Evolutionary conservation across 2,113 vertebrate genomes (phyloP), one percentile per base, ranked within the genome.

Genomic region (Cephalopholis sonnerati): DNA sequence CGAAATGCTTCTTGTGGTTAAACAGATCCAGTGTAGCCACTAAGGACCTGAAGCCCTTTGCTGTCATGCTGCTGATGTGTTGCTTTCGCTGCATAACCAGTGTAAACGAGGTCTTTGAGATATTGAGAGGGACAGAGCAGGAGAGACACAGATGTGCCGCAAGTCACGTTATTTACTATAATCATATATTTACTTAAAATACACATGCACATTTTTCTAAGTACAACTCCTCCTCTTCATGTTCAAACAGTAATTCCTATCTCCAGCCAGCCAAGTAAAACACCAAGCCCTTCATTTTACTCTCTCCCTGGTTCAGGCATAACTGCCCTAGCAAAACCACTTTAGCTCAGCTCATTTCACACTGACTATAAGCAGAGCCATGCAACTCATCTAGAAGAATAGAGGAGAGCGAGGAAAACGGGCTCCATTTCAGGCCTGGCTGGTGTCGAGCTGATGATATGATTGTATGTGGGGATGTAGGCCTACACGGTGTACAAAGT

Each of bases 381-480:
- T 77, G 65, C 79, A 90, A 87, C 74, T 84, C 82, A 81, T 91
- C 69, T 72, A 67, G 85, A 83, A 87, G 86, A 87, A 89, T 44
- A 79, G 77, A 75, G 48, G 79, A 76, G 74, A 86, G 78, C 15
- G 15, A 63, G 78, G 67, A 73, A 79, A 91, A 84, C 51, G 8
- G 81, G 83, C 88, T 87, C 77, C 76, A 89, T 92, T 91, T 91
- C 88, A 90, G 89, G 90, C 80, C 65, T 86, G 86, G 22, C 74
- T 86, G 85, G 64, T 87, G 79, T 88, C 11, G 29, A 55, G 66
- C 63, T 44, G 67, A 89, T 86, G 82, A 86, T 84, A 81, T 83
- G 86, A 87, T 87, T 90, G 77, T 80, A 69, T 48, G 65, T 32
- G 22, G 32, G 72, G 78, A 81, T 87, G 82, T 77, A 82, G 75